Conservation (phyloP, 1,140 invertebrate genomes). For the Orchestia grillus region DNA sequence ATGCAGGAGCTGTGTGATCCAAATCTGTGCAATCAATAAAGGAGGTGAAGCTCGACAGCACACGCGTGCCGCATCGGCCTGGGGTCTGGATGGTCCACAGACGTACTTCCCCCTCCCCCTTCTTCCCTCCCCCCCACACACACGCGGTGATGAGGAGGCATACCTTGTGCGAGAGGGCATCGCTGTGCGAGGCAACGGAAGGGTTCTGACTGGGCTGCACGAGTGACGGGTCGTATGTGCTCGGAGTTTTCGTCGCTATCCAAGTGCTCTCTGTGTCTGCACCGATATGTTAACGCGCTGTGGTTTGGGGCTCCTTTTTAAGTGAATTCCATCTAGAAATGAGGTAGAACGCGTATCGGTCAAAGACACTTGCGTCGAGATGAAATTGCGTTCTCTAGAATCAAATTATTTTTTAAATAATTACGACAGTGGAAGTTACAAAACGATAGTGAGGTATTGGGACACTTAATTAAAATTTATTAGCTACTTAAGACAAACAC, state of each 20-base stretch:
- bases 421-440: too few relatives aligned
- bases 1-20: neutral
- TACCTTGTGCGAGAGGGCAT: neutral
- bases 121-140: too few relatives aligned
- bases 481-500: too few relatives aligned
- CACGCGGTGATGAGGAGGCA: neutral
- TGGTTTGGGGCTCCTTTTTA: neutral
- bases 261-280: neutral
- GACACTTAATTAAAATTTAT: too few relatives aligned
- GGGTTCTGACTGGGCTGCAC: too few relatives aligned
- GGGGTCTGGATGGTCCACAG: neutral
- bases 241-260: neutral
- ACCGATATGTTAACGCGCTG: neutral
- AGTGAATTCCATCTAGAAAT: neutral
- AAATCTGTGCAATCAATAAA: slow-evolving; percentile 10
- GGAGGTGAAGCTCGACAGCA: neutral
- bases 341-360: neutral
- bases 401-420: too few relatives aligned
- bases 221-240: too few relatives aligned
- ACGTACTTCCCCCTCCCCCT: too few relatives aligned
- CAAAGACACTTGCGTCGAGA: neutral
- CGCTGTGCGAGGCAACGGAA: neutral
- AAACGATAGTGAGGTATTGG: too few relatives aligned
- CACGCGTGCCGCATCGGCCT: neutral
- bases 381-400: too few relatives aligned